These are phyloP conservation scores for Cantharis nigra DNA, from an alignment of 2,888 invertebrate species.

Conservation along the genomic window DNA sequence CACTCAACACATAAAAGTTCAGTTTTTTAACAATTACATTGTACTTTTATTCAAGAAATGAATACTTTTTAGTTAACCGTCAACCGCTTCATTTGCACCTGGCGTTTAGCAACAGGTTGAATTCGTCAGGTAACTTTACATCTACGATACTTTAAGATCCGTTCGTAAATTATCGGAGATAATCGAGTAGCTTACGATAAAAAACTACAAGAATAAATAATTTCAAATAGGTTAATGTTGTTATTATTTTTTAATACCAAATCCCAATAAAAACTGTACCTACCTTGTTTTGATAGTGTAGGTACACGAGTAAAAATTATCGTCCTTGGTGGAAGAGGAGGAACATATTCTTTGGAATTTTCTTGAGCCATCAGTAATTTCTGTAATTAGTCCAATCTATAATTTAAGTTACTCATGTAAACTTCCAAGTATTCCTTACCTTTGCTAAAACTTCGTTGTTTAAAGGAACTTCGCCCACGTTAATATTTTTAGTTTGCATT, in stretches of 20 bases:
- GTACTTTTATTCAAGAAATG: constrained; percentile 5
- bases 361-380: not conserved
- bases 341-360: not conserved
- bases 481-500: constrained; percentile 69
- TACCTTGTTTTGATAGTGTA: not conserved
- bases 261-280: not conserved
- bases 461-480: constrained; percentile 59
- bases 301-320: not conserved
- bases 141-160: not conserved
- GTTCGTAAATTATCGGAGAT: constrained; percentile 14
- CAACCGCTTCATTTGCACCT: constrained; percentile 37
- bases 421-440: constrained; percentile 6
- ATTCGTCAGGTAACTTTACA: constrained; percentile 17
- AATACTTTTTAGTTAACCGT: constrained; percentile 19
- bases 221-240: not conserved
- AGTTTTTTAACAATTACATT: constrained; percentile 13
- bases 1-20: not conserved
- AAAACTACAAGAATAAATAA: not conserved
- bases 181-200: constrained; percentile 3
- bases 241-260: not conserved
- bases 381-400: not conserved
- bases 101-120: constrained; percentile 40
- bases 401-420: not conserved
- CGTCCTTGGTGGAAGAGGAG: not conserved
- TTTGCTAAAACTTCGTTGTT: constrained; percentile 35